Evolutionary conservation across 2,113 vertebrate species (phyloP), one percentile per base, ranked within the genome.

Genomic region (Oreochromis niloticus): DNA sequence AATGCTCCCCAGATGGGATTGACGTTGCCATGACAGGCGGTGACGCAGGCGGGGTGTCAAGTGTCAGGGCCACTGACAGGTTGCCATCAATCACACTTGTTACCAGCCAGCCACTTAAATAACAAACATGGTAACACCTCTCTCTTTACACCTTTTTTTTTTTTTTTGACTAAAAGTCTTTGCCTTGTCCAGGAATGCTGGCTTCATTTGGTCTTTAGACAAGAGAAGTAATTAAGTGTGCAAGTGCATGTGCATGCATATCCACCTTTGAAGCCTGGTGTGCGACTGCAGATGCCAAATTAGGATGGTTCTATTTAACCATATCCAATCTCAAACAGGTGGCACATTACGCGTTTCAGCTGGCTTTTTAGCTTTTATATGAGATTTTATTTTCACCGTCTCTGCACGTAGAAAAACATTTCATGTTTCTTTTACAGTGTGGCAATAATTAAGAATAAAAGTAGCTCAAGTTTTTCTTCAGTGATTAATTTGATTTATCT

Each of bases 1-100:
- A 92, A 94, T 93, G 93, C 88, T 92, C 83, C 91, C 85, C 90
- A 93, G 92, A 93, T 94, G 93, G 94, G 86, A 92, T 88, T 94
- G 95, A 95, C 88, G 87, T 95, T 86, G 86, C 88, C 12, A 59
- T 88, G 92, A 92, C 85, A 91, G 83, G 89, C 79, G 4, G 83
- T 96, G 95, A 96, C 94, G 94, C 95, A 96, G 91, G 84, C 73
- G 2, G 84, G 85, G 95, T 96, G 95, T 96, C 92, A 83, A 84
- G 93, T 96, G 91, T 89, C 90, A 80, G 88, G 83, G 84, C 85
- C 84, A 88, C 81, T 89, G 92, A 95, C 94, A 94, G 87, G 82
- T 86, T 85, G 68, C 90, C 93, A 93, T 94, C 90, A 94, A 90
- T 96, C 95, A 95, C 88, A 32, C 90, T 19, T 78, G 90, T 85